These are phyloP conservation scores for Lipotes vexillifer DNA, from an alignment of 2,113 vertebrate species.

Conservation along the genomic window DNA sequence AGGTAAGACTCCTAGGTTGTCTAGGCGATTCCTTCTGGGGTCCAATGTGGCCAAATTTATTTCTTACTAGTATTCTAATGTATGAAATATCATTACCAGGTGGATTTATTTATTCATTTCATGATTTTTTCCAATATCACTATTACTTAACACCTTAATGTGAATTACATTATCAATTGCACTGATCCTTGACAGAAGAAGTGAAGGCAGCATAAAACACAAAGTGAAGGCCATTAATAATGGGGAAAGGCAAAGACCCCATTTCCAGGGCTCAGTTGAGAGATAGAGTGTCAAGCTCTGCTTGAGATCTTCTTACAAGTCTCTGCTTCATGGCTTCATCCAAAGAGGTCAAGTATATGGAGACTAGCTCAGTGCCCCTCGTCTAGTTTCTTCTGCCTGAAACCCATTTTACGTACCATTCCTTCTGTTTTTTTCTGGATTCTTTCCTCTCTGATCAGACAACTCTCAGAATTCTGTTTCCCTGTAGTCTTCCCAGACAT, in stretches of 20 bases:
- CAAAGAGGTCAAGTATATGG: background rate
- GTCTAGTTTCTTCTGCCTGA: background rate
- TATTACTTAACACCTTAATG: background rate
- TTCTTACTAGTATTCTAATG: background rate
- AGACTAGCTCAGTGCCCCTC: background rate
- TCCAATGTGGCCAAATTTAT: background rate
- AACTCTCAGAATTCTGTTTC: background rate
- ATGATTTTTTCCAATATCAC: background rate
- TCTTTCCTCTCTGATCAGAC: background rate
- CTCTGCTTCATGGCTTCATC: background rate
- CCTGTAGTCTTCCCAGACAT: background rate
- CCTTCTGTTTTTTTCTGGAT: background rate
- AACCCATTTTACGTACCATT: background rate
- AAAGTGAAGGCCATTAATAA: background rate
- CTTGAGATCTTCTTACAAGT: background rate
- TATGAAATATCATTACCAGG: background rate
- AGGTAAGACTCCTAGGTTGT: background rate
- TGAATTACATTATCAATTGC: background rate
- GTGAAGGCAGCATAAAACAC: background rate
- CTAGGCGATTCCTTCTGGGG: background rate
- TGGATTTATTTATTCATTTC: background rate
- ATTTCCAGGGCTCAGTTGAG: background rate
- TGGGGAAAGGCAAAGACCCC: background rate
- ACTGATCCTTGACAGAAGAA: background rate
- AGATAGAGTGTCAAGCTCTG: background rate